phyloP scores from a whole-genome alignment of 2,797 vertebrate species.

The Eulemur mongoz region DNA sequence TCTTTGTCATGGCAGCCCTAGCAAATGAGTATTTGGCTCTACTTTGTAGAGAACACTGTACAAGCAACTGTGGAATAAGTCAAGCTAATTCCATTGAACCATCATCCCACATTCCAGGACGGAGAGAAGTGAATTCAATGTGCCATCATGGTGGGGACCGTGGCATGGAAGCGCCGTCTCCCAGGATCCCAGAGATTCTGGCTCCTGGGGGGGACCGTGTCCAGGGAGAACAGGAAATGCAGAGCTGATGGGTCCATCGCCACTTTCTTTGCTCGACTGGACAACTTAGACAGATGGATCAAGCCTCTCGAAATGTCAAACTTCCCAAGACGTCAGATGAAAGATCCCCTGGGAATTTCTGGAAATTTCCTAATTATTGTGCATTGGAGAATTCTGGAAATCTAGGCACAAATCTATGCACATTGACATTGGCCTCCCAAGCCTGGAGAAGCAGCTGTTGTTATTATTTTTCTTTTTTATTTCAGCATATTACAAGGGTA shows the following conservation, averaged over 20 bases:
- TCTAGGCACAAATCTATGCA: not conserved
- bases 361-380: not conserved
- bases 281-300: too few species aligned
- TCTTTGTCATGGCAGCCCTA: fast-evolving
- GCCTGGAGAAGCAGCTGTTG: not conserved
- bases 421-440: fast-evolving
- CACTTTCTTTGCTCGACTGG: not conserved
- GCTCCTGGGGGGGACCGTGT: fast-evolving
- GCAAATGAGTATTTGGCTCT: fast-evolving
- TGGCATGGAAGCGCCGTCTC: fast-evolving
- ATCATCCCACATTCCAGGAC: not conserved
- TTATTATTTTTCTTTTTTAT: too few species aligned
- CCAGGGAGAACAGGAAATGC: fast-evolving
- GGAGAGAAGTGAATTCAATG: not conserved
- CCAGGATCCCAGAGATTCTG: fast-evolving
- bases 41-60: fast-evolving
- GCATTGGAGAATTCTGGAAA: not conserved
- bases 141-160: fast-evolving
- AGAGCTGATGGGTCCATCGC: fast-evolving
- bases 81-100: fast-evolving
- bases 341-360: not conserved
- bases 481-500: too few species aligned
- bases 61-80: fast-evolving
- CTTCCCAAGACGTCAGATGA: not conserved
- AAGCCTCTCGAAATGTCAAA: not conserved